Base-by-base conservation (phyloP, 2,888 invertebrate species). In the Pilophorus perplexus region DNA sequence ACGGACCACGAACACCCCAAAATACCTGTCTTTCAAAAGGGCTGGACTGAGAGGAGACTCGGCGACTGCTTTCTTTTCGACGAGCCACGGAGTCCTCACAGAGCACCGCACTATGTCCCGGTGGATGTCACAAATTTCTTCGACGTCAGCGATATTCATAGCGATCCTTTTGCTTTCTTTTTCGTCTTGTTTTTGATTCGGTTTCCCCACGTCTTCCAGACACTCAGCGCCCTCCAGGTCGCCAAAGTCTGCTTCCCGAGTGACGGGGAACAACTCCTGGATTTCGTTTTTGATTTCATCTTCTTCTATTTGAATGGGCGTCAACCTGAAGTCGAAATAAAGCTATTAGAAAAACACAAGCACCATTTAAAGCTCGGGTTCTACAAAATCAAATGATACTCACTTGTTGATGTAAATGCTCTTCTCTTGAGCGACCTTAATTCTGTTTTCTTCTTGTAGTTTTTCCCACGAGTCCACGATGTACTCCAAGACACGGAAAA, bases 391-490 rank as follows among this genome's bases (percentile, higher is more conserved):
- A n/a, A 12, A 16, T 59, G 12, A n/a, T 14, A 28, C 85, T 76
- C 83, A 84, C 83, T 84, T 86, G 8, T 84, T 87, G 65, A 85
- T 85, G 76, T 89, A 90, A 46, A 93, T 78, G 71, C 86, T 87
- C 60, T 89, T 89, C 67, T 89, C 86, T 72, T 90, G 90, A 59
- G 82, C 82, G 71, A 87, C 84, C 72, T 84, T 83, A 72, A 80
- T 80, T 71, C 85, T 84, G 16, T 83, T 81, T 23, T 84, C 83
- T 54, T 84, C 82, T 73, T 90, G 86, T 72, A 91, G 89, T 66
- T 84, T 81, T 73, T 85, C 85, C 93, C 94, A 95, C 0, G 85
- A 79, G 62, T 81, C 76, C 20, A 88, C 85, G 57, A 90, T 82
- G 40, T 68, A 70, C 44, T 72, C 71, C 52, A 73, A 66, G n/a